Conservation (phyloP, 1,140 invertebrate genomes). For the Chrysomallon squamiferum region DNA sequence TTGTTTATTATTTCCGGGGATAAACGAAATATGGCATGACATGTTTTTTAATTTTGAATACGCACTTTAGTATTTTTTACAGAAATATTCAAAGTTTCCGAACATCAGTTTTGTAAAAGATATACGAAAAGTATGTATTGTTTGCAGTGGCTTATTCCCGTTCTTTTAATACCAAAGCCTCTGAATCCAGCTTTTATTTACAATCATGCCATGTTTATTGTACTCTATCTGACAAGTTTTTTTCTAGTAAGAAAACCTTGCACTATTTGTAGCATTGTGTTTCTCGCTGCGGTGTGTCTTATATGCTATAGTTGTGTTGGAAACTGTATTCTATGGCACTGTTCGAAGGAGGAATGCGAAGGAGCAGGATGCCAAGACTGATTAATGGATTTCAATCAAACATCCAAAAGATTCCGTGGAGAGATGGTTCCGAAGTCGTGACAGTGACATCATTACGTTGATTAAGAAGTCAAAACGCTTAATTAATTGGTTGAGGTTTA, state of each 20-base stretch:
- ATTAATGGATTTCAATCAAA: not conserved
- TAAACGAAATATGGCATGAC: no score
- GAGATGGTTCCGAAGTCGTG: no score
- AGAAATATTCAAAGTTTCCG: no score
- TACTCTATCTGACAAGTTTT: constrained; percentile 85
- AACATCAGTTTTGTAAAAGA: no score
- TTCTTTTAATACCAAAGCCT: constrained; percentile 95
- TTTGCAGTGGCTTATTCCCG: constrained; percentile 96
- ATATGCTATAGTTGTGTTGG: constrained; percentile 96
- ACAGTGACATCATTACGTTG: no score
- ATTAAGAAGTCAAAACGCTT: no score
- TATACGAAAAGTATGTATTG: constrained; percentile 82
- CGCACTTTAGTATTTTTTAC: no score
- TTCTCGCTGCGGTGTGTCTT: constrained; percentile 88
- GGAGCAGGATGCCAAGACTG: constrained; percentile 26
- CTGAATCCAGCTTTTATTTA: constrained; percentile 90
- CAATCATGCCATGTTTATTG: constrained; percentile 97
- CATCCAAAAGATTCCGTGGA: no score
- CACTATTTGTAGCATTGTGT: constrained; percentile 92
- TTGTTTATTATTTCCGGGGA: no score
- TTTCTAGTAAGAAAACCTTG: constrained; percentile 96
- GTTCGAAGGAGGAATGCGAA: constrained; percentile 44
- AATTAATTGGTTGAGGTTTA: no score
- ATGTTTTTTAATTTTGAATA: no score
- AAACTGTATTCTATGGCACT: constrained; percentile 88